Conservation (phyloP, 2,888 invertebrate species). For the Drosophila monieri region DNA sequence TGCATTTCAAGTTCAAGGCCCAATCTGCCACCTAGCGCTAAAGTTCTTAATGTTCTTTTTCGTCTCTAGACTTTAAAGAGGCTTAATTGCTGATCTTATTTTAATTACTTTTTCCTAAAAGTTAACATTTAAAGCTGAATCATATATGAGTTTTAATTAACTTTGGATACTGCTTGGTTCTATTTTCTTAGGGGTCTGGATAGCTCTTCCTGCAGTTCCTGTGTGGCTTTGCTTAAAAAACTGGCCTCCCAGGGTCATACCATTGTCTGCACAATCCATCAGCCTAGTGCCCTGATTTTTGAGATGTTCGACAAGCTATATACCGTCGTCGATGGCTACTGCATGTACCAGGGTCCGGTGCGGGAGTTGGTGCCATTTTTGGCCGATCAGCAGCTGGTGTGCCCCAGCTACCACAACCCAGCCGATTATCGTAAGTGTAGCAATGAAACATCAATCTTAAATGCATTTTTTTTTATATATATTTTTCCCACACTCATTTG, state of each 20-base stretch:
- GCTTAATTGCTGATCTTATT: background rate
- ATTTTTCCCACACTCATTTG: background rate
- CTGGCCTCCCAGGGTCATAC: constrained; percentile 94
- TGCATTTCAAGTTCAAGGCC: constrained; percentile 29
- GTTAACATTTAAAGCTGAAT: constrained; percentile 19
- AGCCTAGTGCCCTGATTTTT: constrained; percentile 95
- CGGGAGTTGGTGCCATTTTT: constrained; percentile 91
- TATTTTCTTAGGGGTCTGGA: constrained; percentile 90
- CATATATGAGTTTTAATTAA: background rate
- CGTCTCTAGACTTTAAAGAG: background rate
- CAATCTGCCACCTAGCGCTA: constrained; percentile 12
- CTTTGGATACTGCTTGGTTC: background rate
- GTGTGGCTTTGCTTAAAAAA: constrained; percentile 91
- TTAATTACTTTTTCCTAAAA: constrained; percentile 5
- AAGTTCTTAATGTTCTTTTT: constrained; percentile 30
- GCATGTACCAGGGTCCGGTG: constrained; percentile 93
- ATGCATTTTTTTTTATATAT: background rate
- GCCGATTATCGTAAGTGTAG: constrained; percentile 93
- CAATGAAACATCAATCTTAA: constrained; percentile 1
- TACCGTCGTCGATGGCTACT: constrained; percentile 91
- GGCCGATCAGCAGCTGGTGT: constrained; percentile 89
- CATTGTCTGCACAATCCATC: constrained; percentile 96
- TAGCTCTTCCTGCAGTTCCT: constrained; percentile 93
- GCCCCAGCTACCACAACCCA: constrained; percentile 97
- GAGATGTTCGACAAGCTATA: constrained; percentile 97